Conservation (phyloP, 1,140 invertebrate genomes). For the Drosophila sulfurigaster region DNA sequence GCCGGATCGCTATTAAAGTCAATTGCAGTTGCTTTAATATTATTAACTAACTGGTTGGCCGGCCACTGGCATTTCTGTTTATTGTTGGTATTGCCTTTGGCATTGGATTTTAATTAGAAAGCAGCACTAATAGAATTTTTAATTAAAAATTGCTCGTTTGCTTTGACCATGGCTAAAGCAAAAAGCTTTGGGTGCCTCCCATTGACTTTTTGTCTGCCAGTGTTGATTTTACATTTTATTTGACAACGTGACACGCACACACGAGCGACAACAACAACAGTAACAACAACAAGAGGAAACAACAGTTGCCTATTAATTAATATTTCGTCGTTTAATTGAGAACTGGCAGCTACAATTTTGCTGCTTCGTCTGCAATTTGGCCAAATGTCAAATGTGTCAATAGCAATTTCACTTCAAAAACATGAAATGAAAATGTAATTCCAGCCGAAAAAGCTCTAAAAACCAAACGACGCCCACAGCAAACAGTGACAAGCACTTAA, state of each 20-base stretch:
- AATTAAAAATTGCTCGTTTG: slow-evolving; percentile 72
- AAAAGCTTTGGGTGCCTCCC: background rate
- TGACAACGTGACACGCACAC: slow-evolving; percentile 73
- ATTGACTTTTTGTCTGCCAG: slow-evolving; percentile 45
- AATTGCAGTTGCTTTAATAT: slow-evolving; percentile 59
- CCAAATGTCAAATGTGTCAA: slow-evolving; percentile 79
- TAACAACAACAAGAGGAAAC: slow-evolving; percentile 2
- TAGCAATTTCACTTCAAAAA: slow-evolving; percentile 69
- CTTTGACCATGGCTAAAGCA: slow-evolving; percentile 35
- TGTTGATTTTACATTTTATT: slow-evolving; percentile 63
- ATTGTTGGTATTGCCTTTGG: slow-evolving; percentile 36
- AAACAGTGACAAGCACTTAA: slow-evolving; percentile 46
- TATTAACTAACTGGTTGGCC: slow-evolving; percentile 53
- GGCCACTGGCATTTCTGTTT: slow-evolving; percentile 22
- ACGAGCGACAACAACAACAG: slow-evolving; percentile 7
- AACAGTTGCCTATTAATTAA: slow-evolving; percentile 72
- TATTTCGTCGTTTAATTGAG: slow-evolving; percentile 76
- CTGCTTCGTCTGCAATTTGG: slow-evolving; percentile 24
- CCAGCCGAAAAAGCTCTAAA: slow-evolving; percentile 38
- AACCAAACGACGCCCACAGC: slow-evolving; percentile 14
- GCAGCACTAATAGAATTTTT: slow-evolving; percentile 80
- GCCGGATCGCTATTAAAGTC: slow-evolving; percentile 52
- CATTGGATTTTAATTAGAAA: slow-evolving; percentile 74
- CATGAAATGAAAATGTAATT: slow-evolving; percentile 69
- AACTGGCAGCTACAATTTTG: slow-evolving; percentile 10